These are phyloP conservation scores for Spilarctia lutea DNA, from an alignment of 2,888 invertebrate species.

Conservation along the genomic window DNA sequence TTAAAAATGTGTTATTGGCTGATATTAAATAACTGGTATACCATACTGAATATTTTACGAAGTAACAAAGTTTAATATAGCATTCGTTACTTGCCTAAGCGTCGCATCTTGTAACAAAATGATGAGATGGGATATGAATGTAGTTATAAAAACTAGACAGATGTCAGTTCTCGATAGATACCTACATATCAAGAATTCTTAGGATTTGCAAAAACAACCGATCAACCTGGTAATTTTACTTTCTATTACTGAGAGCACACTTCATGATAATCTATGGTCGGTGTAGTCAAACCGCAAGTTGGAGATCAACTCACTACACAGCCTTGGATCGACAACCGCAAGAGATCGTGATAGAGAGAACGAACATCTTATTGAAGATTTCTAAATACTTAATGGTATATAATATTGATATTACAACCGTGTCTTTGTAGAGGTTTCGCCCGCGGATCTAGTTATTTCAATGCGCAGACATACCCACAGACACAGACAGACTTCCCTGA, in stretches of 20 bases:
- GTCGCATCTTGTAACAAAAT: not conserved
- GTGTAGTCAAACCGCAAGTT: slow-evolving; percentile 49
- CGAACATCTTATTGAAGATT: slow-evolving; percentile 19
- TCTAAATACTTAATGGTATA: slow-evolving; percentile 18
- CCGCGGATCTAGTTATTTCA: not conserved
- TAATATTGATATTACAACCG: slow-evolving; percentile 3
- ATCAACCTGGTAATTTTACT: slow-evolving; percentile 57
- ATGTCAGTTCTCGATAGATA: not conserved
- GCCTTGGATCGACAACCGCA: slow-evolving; percentile 50
- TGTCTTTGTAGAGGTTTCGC: not conserved
- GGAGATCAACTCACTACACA: slow-evolving; percentile 40
- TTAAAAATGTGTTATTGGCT: not conserved
- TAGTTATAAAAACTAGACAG: not conserved
- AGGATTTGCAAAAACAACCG: slow-evolving; percentile 29
- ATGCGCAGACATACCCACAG: not conserved
- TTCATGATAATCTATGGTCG: slow-evolving; percentile 48
- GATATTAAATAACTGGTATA: not conserved
- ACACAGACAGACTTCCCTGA: not conserved
- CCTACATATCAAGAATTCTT: slow-evolving; percentile 7
- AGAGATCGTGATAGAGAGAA: slow-evolving; percentile 49
- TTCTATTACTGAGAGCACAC: slow-evolving; percentile 55
- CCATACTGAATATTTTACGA: not conserved
- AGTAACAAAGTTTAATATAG: not conserved
- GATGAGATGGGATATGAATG: not conserved
- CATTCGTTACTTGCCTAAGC: not conserved